phyloP scores from a whole-genome alignment of 2,888 invertebrate genomes.

The Timema cristinae region DNA sequence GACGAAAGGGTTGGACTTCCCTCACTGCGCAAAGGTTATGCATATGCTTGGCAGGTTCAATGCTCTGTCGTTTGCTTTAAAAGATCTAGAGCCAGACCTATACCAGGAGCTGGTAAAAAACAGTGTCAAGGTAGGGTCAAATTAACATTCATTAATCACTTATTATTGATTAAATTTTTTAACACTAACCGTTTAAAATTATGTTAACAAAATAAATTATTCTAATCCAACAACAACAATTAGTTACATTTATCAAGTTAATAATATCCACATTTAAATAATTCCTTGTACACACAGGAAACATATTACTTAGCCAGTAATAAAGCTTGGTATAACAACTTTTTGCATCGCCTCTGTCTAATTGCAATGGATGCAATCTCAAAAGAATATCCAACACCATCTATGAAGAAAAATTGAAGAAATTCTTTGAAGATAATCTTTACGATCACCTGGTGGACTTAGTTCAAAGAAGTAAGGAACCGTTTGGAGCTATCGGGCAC shows the following conservation, averaged over 20 bases:
- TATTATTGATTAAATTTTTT: too few species aligned
- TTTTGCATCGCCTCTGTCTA: conserved; percentile 49
- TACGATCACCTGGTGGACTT: conserved; percentile 46
- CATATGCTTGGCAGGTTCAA: conserved; percentile 56
- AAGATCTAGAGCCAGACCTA: conserved; percentile 50
- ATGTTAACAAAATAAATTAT: too few species aligned
- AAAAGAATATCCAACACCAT: conserved; percentile 56
- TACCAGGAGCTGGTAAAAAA: conserved; percentile 42
- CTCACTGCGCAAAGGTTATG: conserved; percentile 50
- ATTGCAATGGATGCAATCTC: conserved; percentile 61
- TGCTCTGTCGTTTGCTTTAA: conserved; percentile 56
- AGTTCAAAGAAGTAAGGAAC: conserved; percentile 37
- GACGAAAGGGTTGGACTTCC: conserved; percentile 51
- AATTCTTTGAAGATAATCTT: conserved; percentile 44
- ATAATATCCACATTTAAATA: conserved; percentile 21
- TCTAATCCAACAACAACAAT: too few species aligned
- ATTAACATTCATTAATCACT: too few species aligned
- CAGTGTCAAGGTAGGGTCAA: conserved; percentile 9
- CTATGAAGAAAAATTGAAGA: conserved; percentile 54
- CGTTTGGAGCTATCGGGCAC: conserved; percentile 57
- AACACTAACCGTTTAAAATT: too few species aligned
- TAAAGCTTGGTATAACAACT: conserved; percentile 55
- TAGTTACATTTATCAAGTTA: too few species aligned
- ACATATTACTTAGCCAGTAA: conserved; percentile 54
- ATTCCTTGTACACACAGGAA: conserved; percentile 43